These are phyloP conservation scores for Ancistrus triradiatus DNA, from an alignment of 2,113 vertebrate species.

Conservation along the genomic window DNA sequence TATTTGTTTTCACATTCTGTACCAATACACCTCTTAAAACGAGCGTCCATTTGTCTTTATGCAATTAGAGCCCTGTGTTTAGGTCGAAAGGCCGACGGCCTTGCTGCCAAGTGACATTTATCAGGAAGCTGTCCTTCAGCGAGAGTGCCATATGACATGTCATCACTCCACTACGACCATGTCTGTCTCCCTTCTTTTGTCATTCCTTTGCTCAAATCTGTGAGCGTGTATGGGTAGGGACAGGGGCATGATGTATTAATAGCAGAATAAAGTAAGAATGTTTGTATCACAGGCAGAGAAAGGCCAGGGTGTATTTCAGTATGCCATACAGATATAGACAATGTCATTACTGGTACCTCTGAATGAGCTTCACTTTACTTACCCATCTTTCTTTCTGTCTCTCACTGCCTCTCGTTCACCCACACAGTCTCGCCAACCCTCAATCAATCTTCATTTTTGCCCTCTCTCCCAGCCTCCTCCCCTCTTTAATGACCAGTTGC, in stretches of 20 bases:
- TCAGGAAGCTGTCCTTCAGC: slow-evolving; percentile 63
- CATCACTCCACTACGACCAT: slow-evolving; percentile 39
- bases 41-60: slow-evolving; percentile 30
- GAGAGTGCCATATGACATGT: slow-evolving; percentile 37
- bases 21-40: not conserved
- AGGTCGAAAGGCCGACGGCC: slow-evolving; percentile 32
- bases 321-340: slow-evolving; percentile 24
- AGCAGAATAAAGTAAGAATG: not conserved
- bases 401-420: slow-evolving; percentile 31
- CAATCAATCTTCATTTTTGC: slow-evolving; percentile 63
- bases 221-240: slow-evolving; percentile 42
- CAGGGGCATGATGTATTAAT: not conserved
- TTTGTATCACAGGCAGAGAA: slow-evolving; percentile 1
- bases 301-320: slow-evolving; percentile 6
- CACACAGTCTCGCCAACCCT: slow-evolving; percentile 19
- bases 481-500: slow-evolving; percentile 35
- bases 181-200: slow-evolving; percentile 35
- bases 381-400: slow-evolving; percentile 50
- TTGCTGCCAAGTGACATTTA: slow-evolving; percentile 54
- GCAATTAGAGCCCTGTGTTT: slow-evolving; percentile 30
- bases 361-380: slow-evolving; percentile 45
- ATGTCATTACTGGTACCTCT: slow-evolving; percentile 49
- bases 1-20: not conserved
- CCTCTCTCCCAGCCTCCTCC: slow-evolving; percentile 13
- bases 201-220: slow-evolving; percentile 32